Evolutionary conservation across 2,113 vertebrate genomes (phyloP).

Genomic region (Odontophorus gujanensis): DNA sequence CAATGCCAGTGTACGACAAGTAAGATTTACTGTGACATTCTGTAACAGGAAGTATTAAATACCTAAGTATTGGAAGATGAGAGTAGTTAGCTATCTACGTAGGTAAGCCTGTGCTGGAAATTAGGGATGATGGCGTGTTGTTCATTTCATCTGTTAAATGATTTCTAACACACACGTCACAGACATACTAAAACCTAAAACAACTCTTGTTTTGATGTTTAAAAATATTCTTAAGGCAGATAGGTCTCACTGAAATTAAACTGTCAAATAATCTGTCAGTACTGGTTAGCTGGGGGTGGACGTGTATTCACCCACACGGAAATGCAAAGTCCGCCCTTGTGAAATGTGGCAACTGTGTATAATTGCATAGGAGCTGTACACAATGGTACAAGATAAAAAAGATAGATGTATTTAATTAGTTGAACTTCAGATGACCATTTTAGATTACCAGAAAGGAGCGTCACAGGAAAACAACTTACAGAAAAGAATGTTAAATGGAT

Average conservation of each 20-base stretch:
- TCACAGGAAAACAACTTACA: neutral
- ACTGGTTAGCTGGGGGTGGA: conserved; percentile 42
- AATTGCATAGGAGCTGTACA: neutral
- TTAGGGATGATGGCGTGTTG: neutral
- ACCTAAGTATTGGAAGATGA: neutral
- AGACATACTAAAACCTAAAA: neutral
- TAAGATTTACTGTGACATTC: neutral
- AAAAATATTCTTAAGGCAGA: conserved; percentile 58
- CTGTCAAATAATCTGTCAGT: conserved; percentile 57
- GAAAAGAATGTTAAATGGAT: conserved; percentile 25
- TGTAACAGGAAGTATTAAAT: neutral
- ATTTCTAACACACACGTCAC: neutral
- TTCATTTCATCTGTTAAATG: neutral
- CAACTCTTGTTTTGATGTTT: conserved; percentile 48
- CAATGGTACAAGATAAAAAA: neutral
- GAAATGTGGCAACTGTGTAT: conserved; percentile 25
- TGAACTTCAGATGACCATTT: conserved; percentile 27
- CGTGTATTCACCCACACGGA: conserved; percentile 43
- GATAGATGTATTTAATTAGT: conserved; percentile 5
- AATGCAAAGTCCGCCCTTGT: conserved; percentile 19
- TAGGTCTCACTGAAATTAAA: conserved; percentile 58
- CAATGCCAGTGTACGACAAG: neutral
- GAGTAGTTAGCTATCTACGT: neutral
- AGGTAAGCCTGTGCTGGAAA: neutral
- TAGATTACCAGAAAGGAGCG: conserved; percentile 53